Base-by-base conservation (phyloP, 1,140 invertebrate genomes). In the Apis dorsata region DNA sequence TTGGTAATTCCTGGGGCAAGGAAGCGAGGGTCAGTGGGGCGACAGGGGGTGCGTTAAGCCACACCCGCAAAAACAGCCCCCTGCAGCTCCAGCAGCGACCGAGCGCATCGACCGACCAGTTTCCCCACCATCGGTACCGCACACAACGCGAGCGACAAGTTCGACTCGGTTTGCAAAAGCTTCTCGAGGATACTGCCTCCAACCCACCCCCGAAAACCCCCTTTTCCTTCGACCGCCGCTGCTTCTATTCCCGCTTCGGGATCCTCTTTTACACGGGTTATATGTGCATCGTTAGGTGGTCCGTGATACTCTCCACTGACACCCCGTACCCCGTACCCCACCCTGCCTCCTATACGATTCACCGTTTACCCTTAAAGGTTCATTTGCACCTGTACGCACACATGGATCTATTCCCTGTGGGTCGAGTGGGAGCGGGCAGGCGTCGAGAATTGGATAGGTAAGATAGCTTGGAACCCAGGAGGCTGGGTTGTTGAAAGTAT, bases 51-150 rank as follows among this genome's bases (percentile, higher is more conserved):
- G 90, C 86, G 91, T 91, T 93, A 92, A 92, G 92, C 92, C 92
- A 93, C 92, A 93, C 92, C 92, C 92, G 92, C 92, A 93, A 93
- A 93, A 93, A 93, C 92, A 93, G 91, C 92, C 92, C 92, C 89
- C 91, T 92, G 89, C 88, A 91, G 87, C 86, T 87, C 89, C 82
- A 74, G 85, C 86, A 90, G 85, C 90, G 90, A 90, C 90, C 89
- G 88, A 92, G 91, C 91, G 90, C 91, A 92, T 92, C 91, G 91
- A 91, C 91, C 90, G 90, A 91, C 90, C 85, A 87, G 89, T 86
- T 89, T 90, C 90, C 90, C 88, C 86, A 84, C 86, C 89, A 90
- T 86, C 88, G 78, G 83, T 81, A 90, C 85, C 87, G 89, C 87
- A 87, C 90, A 90, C 88, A 88, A 89, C 88, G 90, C 84, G 89